phyloP scores from a whole-genome alignment of 2,888 invertebrate genomes.

The Cancer borealis region DNA sequence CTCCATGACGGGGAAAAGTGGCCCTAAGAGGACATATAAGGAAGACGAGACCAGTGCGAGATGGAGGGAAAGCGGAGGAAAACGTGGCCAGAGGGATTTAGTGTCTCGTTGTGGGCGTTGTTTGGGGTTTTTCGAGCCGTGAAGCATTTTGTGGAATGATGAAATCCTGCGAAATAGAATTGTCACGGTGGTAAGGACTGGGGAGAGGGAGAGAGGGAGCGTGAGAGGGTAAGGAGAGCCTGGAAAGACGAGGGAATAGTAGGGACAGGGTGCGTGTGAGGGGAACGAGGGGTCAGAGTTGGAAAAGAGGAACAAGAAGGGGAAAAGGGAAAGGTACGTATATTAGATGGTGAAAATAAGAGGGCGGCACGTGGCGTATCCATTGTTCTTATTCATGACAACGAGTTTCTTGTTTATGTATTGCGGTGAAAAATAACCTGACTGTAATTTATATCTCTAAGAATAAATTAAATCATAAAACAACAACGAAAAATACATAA shows the following conservation, averaged over 20 bases:
- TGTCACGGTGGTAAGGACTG: constrained; percentile 39
- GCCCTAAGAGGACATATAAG: constrained; percentile 25
- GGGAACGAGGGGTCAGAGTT: background rate
- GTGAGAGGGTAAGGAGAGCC: background rate
- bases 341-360: background rate
- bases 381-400: background rate
- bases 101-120: constrained; percentile 55
- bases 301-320: background rate
- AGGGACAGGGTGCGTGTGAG: background rate
- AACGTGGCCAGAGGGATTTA: constrained; percentile 52
- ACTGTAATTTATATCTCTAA: background rate
- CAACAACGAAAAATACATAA: background rate
- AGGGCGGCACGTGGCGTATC: constrained; percentile 9
- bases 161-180: constrained; percentile 67
- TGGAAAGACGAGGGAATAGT: background rate
- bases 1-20: constrained; percentile 52
- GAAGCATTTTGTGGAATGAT: constrained; percentile 66
- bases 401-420: constrained; percentile 20
- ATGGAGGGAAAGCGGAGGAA: constrained; percentile 28
- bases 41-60: background rate
- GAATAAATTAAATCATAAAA: constrained; percentile 1
- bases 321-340: background rate
- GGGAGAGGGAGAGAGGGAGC: background rate
- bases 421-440: background rate
- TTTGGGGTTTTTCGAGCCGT: constrained; percentile 58